phyloP scores from a whole-genome alignment of 2,888 invertebrate genomes.

The Leistus spinibarbis region DNA sequence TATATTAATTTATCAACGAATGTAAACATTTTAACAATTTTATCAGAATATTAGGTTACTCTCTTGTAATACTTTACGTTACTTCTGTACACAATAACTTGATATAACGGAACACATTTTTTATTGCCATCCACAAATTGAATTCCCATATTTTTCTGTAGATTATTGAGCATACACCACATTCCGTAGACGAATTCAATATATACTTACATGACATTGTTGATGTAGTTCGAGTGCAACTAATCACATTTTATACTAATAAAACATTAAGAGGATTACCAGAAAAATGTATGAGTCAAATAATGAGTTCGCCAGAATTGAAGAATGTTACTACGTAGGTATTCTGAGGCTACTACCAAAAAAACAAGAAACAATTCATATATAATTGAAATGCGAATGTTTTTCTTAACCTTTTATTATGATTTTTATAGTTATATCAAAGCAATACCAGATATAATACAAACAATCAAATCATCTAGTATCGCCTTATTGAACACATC shows the following conservation, averaged over 20 bases:
- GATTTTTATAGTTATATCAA: conserved; percentile 15
- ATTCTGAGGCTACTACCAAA: conserved; percentile 43
- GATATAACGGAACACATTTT: too few species aligned
- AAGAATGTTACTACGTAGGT: conserved; percentile 33
- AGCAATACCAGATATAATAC: conserved; percentile 17
- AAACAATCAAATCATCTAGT: conserved; percentile 24
- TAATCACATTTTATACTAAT: conserved; percentile 26
- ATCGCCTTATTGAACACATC: conserved; percentile 12
- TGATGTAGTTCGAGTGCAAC: conserved; percentile 19
- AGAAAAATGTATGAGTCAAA: conserved; percentile 31
- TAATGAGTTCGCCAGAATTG: conserved; percentile 20
- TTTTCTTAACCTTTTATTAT: background rate
- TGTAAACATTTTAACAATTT: too few species aligned
- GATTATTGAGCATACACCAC: conserved; percentile 5
- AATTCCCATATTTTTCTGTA: too few species aligned
- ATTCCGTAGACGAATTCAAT: conserved; percentile 20
- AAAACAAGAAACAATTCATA: conserved; percentile 37
- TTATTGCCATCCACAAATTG: too few species aligned
- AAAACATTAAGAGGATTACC: conserved; percentile 19
- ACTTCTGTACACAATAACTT: too few species aligned
- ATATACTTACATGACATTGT: conserved; percentile 20
- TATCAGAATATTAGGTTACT: too few species aligned
- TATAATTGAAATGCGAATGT: conserved; percentile 38
- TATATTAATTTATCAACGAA: too few species aligned
- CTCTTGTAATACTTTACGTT: background rate